Conservation (phyloP, 2,888 invertebrate genomes). For the Harpalus rubripes region DNA sequence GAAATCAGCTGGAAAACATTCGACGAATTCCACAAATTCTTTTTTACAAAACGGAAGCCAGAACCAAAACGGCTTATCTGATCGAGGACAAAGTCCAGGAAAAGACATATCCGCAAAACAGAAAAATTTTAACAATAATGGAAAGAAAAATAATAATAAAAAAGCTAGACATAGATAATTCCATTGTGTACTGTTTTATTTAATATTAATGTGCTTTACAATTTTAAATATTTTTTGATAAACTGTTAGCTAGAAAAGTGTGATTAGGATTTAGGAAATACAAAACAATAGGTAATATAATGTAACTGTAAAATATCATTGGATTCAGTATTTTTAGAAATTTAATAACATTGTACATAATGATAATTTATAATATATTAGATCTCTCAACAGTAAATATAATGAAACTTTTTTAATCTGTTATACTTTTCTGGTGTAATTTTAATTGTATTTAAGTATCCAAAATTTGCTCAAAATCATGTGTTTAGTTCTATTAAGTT, state of each 20-base stretch:
- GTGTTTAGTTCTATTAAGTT: conserved; percentile 27
- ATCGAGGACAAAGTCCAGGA: conserved; percentile 75
- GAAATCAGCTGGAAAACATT: conserved; percentile 76
- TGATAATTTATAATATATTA: not conserved
- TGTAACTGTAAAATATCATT: too few species aligned
- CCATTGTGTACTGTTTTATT: conserved; percentile 49
- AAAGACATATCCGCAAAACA: conserved; percentile 84
- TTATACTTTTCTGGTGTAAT: not conserved
- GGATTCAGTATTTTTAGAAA: too few species aligned
- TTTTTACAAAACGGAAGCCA: conserved; percentile 74
- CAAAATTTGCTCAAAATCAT: conserved; percentile 59
- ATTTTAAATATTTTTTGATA: conserved; percentile 7
- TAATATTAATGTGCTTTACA: conserved; percentile 23
- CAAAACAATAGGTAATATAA: too few species aligned
- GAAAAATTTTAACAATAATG: conserved; percentile 80
- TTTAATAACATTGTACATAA: not conserved
- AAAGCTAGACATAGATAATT: conserved; percentile 89
- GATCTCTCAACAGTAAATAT: not conserved
- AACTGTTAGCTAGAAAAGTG: not conserved
- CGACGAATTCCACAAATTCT: conserved; percentile 72
- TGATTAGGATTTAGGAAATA: not conserved
- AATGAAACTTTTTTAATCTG: not conserved
- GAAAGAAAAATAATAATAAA: conserved; percentile 89
- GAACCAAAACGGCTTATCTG: conserved; percentile 74
- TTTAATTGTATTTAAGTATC: not conserved